Base-by-base conservation (phyloP, 2,113 vertebrate genomes). In the Amphiprion ocellaris region DNA sequence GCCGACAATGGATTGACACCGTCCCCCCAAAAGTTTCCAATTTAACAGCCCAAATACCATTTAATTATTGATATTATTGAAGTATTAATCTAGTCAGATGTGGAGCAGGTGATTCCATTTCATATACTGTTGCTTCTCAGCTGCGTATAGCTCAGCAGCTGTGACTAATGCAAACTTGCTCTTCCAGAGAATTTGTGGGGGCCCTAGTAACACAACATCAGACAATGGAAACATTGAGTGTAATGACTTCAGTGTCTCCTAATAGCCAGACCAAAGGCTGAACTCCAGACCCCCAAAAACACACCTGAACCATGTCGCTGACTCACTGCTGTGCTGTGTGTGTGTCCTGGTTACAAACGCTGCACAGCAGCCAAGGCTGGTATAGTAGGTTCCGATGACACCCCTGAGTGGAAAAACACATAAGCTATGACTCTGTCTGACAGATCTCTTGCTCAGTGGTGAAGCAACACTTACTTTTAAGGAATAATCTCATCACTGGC, bases 201-300 rank as follows among this genome's bases (percentile, higher is more conserved):
- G 60, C 74, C 81, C 66, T 16, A 61, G 23, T 63, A 89, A 87
- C 72, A 74, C 69, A 85, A 53, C 79, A 85, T 77, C 80, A 90
- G 73, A 89, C 84, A 81, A 82, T 90, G 89, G 89, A 91, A 92
- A 90, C 47, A 77, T 19, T 86, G 84, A 89, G 60, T 67, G 77
- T 19, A 44, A 80, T 85, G 86, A 88, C 76, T 77, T 88, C 81
- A 90, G 46, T 50, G 81, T 87, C 79, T 89, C 85, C 83, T 69
- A 71, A 78, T 46, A 84, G 61, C 69, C 72, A 86, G 70, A 82
- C 69, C 49, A 63, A 79, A 82, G 72, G 74, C 82, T 76, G 53
- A 85, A 84, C 83, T 78, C 61, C 46, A 79, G 66, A 84, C 67
- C 85, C 71, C 66, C 53, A 28, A 66, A 64, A 74, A 70, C 52